phyloP scores from a whole-genome alignment of 2,113 vertebrate genomes.

The Salvelinus sp. region DNA sequence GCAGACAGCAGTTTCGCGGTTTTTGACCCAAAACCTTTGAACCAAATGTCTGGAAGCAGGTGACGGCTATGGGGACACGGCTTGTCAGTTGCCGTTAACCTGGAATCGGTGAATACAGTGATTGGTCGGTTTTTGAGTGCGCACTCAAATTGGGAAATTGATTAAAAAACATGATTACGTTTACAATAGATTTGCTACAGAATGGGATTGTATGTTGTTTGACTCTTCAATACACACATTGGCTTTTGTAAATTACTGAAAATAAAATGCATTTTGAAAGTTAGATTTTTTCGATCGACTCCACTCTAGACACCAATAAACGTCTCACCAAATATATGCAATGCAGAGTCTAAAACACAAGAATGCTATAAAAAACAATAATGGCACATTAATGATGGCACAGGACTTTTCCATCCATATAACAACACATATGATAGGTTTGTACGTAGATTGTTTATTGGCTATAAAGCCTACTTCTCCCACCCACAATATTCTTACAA shows the following conservation, averaged over 20 bases:
- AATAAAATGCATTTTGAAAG: neutral
- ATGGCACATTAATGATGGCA: conserved; percentile 41
- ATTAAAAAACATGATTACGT: conserved; percentile 33
- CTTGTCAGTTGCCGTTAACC: conserved; percentile 68
- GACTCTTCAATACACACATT: neutral
- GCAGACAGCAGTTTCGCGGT: conserved; percentile 95
- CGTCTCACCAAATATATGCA: conserved; percentile 10
- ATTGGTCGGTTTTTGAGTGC: conserved; percentile 43
- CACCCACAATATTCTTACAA: neutral
- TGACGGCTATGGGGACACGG: conserved; percentile 54
- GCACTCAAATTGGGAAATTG: conserved; percentile 39
- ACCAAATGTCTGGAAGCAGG: conserved; percentile 52
- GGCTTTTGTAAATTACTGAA: neutral
- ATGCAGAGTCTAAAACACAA: conserved; percentile 36
- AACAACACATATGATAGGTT: conserved; percentile 33
- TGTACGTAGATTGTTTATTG: neutral
- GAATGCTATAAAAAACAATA: conserved; percentile 30
- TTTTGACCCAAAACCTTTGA: conserved; percentile 58
- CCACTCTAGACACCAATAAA: conserved; percentile 14
- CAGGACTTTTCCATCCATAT: conserved; percentile 44
- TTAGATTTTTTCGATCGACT: neutral
- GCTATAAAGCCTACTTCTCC: neutral
- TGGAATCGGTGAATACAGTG: conserved; percentile 60
- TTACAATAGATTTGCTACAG: conserved; percentile 5
- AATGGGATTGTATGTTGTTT: neutral